A percentile compares a stretch with the other conserved stretches of the same genome.
Conservation (phyloP, 92 coral and sea anemone genomes). For the Palythoa heliodiscus region DNA sequence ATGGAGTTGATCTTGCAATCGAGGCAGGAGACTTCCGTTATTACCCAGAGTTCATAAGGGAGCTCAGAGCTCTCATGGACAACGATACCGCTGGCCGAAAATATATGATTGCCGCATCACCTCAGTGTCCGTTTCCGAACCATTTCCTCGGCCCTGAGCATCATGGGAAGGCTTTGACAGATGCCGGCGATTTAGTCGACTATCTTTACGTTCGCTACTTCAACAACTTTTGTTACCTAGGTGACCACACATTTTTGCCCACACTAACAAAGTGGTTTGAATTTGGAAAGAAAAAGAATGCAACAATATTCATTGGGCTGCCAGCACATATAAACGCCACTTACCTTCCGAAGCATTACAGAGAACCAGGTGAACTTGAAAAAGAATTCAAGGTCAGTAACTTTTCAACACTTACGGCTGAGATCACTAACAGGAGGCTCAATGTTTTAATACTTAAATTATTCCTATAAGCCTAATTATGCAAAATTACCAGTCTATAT, state of each 20-base stretch:
- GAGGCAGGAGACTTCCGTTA: conserved; percentile 76
- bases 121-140: conserved; percentile 85
- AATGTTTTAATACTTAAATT: neutral
- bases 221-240: conserved; percentile 90
- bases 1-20: conserved; percentile 85
- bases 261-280: conserved; percentile 71
- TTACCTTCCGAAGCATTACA: conserved; percentile 68
- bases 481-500: no score
- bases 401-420: neutral
- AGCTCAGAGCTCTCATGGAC: conserved; percentile 81
- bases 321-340: conserved; percentile 75
- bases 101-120: conserved; percentile 82
- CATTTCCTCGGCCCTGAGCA: conserved; percentile 75
- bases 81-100: conserved; percentile 60
- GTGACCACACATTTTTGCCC: conserved; percentile 63
- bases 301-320: conserved; percentile 73
- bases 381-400: conserved; percentile 56
- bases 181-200: conserved; percentile 74
- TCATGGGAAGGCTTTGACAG: conserved; percentile 70
- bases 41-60: conserved; percentile 72
- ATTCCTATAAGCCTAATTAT: neutral
- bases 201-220: conserved; percentile 82
- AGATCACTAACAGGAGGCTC: neutral
- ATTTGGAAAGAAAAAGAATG: conserved; percentile 52
- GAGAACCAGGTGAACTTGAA: conserved; percentile 68